Percentiles rank a stretch among this genome's conserved stretches.
These are phyloP conservation scores for Rhinoderma darwinii DNA, from an alignment of 2,113 vertebrate species.

Conservation along the genomic window DNA sequence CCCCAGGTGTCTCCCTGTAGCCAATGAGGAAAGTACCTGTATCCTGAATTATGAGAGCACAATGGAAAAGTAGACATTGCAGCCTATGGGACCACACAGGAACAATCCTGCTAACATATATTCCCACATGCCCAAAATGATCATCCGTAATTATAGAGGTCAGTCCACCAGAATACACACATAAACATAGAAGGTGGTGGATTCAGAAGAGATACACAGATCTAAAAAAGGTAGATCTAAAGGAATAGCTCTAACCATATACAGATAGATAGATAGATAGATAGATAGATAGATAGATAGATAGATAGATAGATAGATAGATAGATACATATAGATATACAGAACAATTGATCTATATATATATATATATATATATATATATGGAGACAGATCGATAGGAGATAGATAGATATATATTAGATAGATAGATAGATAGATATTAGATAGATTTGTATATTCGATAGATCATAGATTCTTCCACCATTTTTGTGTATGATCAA, in stretches of 20 bases:
- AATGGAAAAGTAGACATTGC: too few species aligned
- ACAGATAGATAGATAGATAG: not conserved
- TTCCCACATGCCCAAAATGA: not conserved
- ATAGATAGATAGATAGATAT: constrained; percentile 1
- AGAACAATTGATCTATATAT: not conserved
- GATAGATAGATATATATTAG: not conserved
- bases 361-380: not conserved
- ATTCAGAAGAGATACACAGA: too few species aligned
- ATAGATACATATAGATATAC: not conserved
- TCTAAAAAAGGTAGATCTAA: too few species aligned
- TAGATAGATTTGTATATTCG: not conserved
- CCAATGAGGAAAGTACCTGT: too few species aligned
- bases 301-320: not conserved
- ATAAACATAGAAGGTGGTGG: too few species aligned
- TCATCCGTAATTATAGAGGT: not conserved
- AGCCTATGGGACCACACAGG: not conserved
- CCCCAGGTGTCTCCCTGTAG: too few species aligned
- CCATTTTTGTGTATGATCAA: too few species aligned
- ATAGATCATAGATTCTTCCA: too few species aligned
- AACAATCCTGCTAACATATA: not conserved
- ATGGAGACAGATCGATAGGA: too few species aligned
- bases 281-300: not conserved
- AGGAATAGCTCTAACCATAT: too few species aligned
- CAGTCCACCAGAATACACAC: too few species aligned
- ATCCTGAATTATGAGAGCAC: too few species aligned